Evolutionary conservation across 2,888 invertebrate species (phyloP), one percentile per base, ranked within the genome.

Genomic region (Sinohyriopsis cumingii): DNA sequence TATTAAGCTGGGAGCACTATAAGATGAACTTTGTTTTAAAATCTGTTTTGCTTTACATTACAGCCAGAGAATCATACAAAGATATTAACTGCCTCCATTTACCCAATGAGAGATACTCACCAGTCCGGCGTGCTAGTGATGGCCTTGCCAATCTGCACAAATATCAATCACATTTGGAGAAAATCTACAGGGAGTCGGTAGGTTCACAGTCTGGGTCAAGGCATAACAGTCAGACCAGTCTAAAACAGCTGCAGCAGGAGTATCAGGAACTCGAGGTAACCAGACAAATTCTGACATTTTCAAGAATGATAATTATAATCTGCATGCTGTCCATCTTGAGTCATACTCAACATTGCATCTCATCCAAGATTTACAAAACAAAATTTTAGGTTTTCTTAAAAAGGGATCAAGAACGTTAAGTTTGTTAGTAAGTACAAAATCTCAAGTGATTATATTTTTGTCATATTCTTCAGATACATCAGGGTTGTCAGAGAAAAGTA

Each of bases 61-160:
- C 89, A 86, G 92, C 91, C 74, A 91, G 93, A 73, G 93, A 93
- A 77, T 92, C 92, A 28, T 92, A 92, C 87, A 93, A 93, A 87
- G 93, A 93, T 80, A 90, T 92, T 55, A 92, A 92, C 84, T 79
- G 80, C 20, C 85, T 91, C 9, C 91, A 92, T 82, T 87, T 91
- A 70, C 91, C 91, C 54, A 91, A 93, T 60, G 96, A 96, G 88
- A 91, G 97, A 25, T 97, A 95, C 89, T 96, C 96, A 76, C 97
- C 97, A 0, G 96, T 97, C 20, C 93, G 98, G 1, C 92, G 97
- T 77, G 96, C 96, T 15, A 95, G 95, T 74, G 97, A 97, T 89
- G 95, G 95, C 62, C 93, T 89, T 62, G 83, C 90, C 19, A 87
- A 85, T 72, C 77, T 89, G 55, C 82, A 79, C 68, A 86, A 85